Evolutionary conservation across 1,140 invertebrate genomes (phyloP).

Genomic region (Hylaeus anthracinus): DNA sequence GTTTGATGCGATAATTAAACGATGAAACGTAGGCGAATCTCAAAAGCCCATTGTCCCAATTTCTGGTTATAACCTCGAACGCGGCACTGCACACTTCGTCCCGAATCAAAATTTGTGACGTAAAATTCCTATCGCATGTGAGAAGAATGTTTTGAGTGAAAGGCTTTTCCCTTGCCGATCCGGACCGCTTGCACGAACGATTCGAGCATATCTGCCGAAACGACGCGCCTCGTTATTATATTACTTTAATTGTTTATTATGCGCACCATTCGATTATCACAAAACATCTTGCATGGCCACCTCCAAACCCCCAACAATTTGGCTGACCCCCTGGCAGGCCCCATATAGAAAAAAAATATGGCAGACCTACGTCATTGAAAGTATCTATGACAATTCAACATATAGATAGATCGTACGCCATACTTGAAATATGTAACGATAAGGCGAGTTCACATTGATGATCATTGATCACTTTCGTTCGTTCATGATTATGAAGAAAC

Average conservation of each 20-base stretch:
- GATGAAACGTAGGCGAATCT: constrained; percentile 14
- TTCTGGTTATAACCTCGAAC: constrained; percentile 55
- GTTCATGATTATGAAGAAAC: neutral
- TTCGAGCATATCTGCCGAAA: constrained; percentile 62
- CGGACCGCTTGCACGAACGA: constrained; percentile 30
- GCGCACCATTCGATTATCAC: constrained; percentile 73
- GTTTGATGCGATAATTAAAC: constrained; percentile 7
- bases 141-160: constrained; percentile 52
- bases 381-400: constrained; percentile 38
- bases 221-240: constrained; percentile 47
- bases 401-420: constrained; percentile 32
- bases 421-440: neutral
- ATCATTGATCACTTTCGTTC: neutral
- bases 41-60: constrained; percentile 47
- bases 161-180: constrained; percentile 50
- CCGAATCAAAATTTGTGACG: constrained; percentile 41
- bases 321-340: constrained; percentile 75
- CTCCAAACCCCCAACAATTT: constrained; percentile 71
- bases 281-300: constrained; percentile 72
- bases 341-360: constrained; percentile 75
- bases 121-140: constrained; percentile 52
- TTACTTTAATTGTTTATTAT: constrained; percentile 68
- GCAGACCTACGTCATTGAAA: constrained; percentile 73
- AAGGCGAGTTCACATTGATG: constrained; percentile 13
- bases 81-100: constrained; percentile 39